Percentiles rank a stretch among this genome's conserved stretches.
These are phyloP conservation scores for Clanis bilineata DNA, from an alignment of 2,888 invertebrate species.

Conservation along the genomic window DNA sequence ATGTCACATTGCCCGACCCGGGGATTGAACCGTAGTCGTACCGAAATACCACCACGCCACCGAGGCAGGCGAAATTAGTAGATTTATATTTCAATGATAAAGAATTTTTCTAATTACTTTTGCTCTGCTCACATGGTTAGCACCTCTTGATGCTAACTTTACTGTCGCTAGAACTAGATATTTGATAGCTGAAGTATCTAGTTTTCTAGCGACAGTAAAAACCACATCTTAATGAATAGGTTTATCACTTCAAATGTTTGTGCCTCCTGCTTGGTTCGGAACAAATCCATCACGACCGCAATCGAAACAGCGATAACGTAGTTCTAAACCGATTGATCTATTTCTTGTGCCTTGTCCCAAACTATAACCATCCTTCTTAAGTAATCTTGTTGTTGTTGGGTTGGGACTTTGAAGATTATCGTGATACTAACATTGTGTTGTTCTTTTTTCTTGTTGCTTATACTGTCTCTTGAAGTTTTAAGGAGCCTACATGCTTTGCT, in stretches of 20 bases:
- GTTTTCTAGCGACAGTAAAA: background rate
- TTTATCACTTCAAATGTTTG: background rate
- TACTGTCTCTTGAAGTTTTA: background rate
- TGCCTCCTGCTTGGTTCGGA: background rate
- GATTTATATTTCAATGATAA: too few relatives aligned
- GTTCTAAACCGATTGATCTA: background rate
- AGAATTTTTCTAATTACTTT: too few relatives aligned
- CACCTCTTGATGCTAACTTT: too few relatives aligned
- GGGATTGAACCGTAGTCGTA: too few relatives aligned
- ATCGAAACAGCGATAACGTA: background rate
- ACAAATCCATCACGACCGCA: slow-evolving; percentile 4
- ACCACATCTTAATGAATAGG: background rate
- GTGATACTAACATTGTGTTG: background rate
- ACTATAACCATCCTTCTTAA: background rate
- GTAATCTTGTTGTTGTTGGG: slow-evolving; percentile 2
- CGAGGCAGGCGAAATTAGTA: too few relatives aligned
- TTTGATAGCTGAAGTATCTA: background rate
- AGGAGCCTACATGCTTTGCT: too few relatives aligned
- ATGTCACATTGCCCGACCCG: too few relatives aligned
- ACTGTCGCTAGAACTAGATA: background rate
- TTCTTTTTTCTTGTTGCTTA: background rate
- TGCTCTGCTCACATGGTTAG: too few relatives aligned
- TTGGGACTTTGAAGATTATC: background rate
- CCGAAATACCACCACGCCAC: too few relatives aligned
- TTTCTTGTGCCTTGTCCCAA: background rate